Evolutionary conservation across 2,113 vertebrate species (phyloP).

Genomic region (Strigops habroptila): DNA sequence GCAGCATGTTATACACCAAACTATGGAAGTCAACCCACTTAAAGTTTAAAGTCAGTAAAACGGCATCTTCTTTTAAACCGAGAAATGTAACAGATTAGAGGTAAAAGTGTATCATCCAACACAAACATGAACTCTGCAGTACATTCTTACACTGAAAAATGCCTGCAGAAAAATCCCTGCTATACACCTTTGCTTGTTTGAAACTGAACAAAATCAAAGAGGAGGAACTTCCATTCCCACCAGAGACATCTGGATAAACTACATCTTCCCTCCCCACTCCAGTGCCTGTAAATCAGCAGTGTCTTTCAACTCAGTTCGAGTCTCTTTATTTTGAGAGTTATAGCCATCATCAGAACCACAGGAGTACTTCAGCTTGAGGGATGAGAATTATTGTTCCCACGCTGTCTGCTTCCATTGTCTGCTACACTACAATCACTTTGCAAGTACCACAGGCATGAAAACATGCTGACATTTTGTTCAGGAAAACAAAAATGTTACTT

Average conservation of each 20-base stretch:
- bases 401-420: background rate
- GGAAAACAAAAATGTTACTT: background rate
- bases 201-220: background rate
- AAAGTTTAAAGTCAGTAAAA: background rate
- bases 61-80: background rate
- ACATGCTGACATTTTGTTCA: background rate
- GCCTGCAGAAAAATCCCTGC: background rate
- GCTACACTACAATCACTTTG: background rate
- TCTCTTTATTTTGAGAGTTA: background rate
- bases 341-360: background rate
- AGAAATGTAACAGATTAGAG: background rate
- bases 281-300: background rate
- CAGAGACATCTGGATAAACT: background rate
- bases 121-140: background rate
- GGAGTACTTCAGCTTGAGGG: background rate
- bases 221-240: background rate
- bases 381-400: background rate
- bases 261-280: background rate
- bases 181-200: background rate
- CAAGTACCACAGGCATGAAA: background rate
- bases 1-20: background rate
- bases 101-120: background rate
- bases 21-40: background rate
- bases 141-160: background rate
- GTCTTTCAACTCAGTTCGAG: background rate